These are phyloP conservation scores for Pandemis corylana DNA, from an alignment of 2,888 invertebrate genomes.

Conservation along the genomic window DNA sequence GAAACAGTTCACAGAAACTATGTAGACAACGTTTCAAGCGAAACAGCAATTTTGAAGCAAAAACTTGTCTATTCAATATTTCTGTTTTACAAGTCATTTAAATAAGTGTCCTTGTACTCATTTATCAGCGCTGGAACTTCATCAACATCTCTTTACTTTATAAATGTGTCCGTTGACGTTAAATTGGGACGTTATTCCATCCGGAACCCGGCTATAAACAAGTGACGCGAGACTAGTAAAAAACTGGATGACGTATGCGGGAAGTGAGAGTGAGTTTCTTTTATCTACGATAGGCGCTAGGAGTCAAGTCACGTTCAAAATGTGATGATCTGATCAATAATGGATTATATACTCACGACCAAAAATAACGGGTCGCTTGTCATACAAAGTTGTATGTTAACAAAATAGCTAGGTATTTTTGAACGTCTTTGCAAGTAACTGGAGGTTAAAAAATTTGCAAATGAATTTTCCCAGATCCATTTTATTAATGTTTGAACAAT, in stretches of 20 bases:
- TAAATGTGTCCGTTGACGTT: slow-evolving; percentile 32
- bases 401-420: too few relatives aligned
- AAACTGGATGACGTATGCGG: slow-evolving; percentile 7
- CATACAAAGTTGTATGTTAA: too few relatives aligned
- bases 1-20: too few relatives aligned
- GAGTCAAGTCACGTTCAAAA: neutral
- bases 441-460: too few relatives aligned
- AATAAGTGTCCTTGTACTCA: slow-evolving; percentile 5
- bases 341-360: too few relatives aligned
- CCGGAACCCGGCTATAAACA: slow-evolving; percentile 31
- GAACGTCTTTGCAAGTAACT: too few relatives aligned
- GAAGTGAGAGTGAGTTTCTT: slow-evolving; percentile 15
- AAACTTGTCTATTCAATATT: neutral
- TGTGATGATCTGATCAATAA: too few relatives aligned
- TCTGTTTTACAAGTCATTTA: neutral
- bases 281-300: neutral
- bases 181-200: slow-evolving; percentile 17
- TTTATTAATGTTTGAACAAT: too few relatives aligned
- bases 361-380: too few relatives aligned
- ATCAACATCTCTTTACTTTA: slow-evolving; percentile 24
- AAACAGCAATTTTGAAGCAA: neutral
- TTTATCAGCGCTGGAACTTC: slow-evolving; percentile 15
- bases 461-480: too few relatives aligned
- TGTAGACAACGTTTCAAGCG: neutral
- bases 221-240: slow-evolving; percentile 28